These are phyloP conservation scores for Porites cylindrica DNA, from an alignment of 92 coral and sea anemone species.

Conservation along the genomic window DNA sequence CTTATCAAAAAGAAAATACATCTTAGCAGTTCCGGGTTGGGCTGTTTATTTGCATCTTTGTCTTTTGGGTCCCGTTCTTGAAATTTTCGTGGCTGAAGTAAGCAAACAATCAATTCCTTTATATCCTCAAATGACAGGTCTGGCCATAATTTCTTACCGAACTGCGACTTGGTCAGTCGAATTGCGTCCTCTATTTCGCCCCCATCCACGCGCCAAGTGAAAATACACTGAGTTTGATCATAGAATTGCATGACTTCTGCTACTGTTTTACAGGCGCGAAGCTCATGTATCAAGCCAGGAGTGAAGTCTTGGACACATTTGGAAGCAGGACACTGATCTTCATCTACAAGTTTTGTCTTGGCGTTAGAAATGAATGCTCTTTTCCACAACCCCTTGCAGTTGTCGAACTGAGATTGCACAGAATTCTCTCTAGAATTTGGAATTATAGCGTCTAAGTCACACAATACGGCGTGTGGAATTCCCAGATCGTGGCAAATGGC, in stretches of 20 bases:
- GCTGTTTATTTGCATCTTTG: constrained; percentile 68
- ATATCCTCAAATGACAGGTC: constrained; percentile 79
- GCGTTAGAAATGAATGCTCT: constrained; percentile 71
- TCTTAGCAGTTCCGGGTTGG: constrained; percentile 89
- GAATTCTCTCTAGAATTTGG: constrained; percentile 93
- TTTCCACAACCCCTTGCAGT: constrained; percentile 83
- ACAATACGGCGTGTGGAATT: constrained; percentile 85
- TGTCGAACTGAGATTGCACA: constrained; percentile 83
- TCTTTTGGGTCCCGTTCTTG: constrained; percentile 71
- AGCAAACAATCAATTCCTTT: constrained; percentile 68
- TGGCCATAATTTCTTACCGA: constrained; percentile 95
- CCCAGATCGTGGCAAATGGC: constrained; percentile 90
- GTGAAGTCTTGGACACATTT: constrained; percentile 78
- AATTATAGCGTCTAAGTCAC: constrained; percentile 90
- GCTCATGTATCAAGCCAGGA: constrained; percentile 70
- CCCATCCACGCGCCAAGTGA: constrained; percentile 86
- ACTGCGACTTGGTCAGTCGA: constrained; percentile 82
- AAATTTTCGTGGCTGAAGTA: constrained; percentile 74
- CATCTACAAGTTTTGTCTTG: constrained; percentile 81
- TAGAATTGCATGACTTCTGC: constrained; percentile 87
- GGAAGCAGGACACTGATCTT: constrained; percentile 88
- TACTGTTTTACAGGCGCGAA: constrained; percentile 74
- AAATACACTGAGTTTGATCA: constrained; percentile 77
- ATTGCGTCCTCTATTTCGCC: constrained; percentile 96
- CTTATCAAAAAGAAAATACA: constrained; percentile 76